Conservation (phyloP, 1,140 invertebrate genomes). For the Sycophila sp. region DNA sequence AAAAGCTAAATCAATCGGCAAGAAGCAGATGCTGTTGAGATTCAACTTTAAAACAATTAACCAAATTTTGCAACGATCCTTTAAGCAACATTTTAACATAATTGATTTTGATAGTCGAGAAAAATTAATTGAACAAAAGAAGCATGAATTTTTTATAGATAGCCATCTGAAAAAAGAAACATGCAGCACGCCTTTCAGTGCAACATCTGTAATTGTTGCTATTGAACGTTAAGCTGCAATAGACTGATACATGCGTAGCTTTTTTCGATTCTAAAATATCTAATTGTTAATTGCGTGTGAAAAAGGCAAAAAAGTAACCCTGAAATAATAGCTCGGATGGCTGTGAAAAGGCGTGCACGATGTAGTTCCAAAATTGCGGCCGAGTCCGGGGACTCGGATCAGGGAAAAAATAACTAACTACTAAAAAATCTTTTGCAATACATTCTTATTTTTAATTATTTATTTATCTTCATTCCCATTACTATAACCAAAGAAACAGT, state of each 20-base stretch:
- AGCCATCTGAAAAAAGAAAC: conserved; percentile 19
- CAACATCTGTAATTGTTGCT: conserved; percentile 9
- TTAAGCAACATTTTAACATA: background rate
- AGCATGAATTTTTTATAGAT: too few species aligned
- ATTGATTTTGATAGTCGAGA: background rate
- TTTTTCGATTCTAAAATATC: conserved; percentile 17
- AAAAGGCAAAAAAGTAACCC: conserved; percentile 12
- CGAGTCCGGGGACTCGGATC: background rate
- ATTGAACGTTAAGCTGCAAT: conserved; percentile 24
- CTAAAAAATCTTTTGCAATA: conserved; percentile 4
- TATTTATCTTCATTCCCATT: background rate
- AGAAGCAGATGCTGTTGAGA: conserved; percentile 11
- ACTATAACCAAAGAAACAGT: conserved; percentile 1
- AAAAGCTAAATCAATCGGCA: conserved; percentile 15
- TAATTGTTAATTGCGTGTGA: conserved; percentile 21
- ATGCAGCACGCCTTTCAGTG: conserved; percentile 25
- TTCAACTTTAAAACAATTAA: conserved; percentile 12
- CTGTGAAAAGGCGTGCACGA: conserved; percentile 30
- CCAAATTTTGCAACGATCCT: background rate
- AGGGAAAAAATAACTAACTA: conserved; percentile 22
- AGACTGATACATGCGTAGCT: conserved; percentile 30
- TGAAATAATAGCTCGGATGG: conserved; percentile 24
- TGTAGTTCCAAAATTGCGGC: background rate
- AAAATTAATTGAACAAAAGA: background rate
- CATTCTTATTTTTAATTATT: background rate